A percentile compares a stretch with the other conserved stretches of the same genome.
Evolutionary conservation across 2,113 vertebrate genomes (phyloP).

Genomic region (Gasterosteus nipponicus): DNA sequence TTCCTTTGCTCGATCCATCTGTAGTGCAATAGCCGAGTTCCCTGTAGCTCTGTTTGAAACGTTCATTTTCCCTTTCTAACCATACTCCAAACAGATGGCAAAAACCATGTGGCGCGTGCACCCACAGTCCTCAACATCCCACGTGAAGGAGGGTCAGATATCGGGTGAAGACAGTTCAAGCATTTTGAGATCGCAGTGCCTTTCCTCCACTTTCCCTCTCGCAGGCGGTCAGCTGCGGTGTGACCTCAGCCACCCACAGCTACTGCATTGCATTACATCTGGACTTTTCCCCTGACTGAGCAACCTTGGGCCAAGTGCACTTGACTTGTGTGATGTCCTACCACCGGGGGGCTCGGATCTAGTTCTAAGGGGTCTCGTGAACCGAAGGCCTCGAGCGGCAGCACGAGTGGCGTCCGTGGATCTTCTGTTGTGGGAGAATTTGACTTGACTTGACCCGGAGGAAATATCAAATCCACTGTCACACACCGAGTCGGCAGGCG

Average conservation of each 20-base stretch:
- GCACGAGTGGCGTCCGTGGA: conserved; percentile 30
- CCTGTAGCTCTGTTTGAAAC: conserved; percentile 42
- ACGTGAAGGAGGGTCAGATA: conserved; percentile 68
- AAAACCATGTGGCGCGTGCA: conserved; percentile 66
- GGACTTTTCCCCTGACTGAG: conserved; percentile 8
- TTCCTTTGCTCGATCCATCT: conserved; percentile 40
- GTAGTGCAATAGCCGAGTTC: conserved; percentile 39
- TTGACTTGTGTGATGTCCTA: conserved; percentile 26
- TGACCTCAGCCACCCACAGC: conserved; percentile 19
- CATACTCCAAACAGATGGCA: conserved; percentile 70
- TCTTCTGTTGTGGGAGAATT: conserved; percentile 40
- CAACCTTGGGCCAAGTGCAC: conserved; percentile 38
- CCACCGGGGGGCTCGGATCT: conserved; percentile 14
- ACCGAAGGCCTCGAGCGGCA: conserved; percentile 43
- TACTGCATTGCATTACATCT: background rate
- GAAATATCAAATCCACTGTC: conserved; percentile 62
- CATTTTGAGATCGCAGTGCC: conserved; percentile 11
- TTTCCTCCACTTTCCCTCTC: conserved; percentile 16
- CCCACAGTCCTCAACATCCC: conserved; percentile 65
- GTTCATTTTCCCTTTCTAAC: conserved; percentile 44
- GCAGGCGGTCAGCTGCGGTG: conserved; percentile 1
- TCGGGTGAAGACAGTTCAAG: conserved; percentile 54
- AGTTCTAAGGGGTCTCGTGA: conserved; percentile 46
- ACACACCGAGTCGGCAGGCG: conserved; percentile 39
- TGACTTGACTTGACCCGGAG: conserved; percentile 56